Evolutionary conservation across 2,113 vertebrate genomes (phyloP).

Genomic region (Procapra przewalskii): DNA sequence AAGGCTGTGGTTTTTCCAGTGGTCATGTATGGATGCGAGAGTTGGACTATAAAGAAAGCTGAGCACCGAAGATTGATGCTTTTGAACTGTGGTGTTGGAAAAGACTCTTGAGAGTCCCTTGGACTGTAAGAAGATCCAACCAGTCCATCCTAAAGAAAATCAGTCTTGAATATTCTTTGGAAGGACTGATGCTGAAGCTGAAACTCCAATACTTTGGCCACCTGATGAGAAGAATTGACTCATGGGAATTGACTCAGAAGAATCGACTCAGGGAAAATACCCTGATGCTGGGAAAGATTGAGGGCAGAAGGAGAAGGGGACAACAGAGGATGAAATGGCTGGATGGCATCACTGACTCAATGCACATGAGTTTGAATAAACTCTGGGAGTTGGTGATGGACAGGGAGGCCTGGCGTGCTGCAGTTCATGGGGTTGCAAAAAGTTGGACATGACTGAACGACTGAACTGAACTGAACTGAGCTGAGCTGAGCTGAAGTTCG

Average conservation of each 20-base stretch:
- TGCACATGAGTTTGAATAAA: neutral
- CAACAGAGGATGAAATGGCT: neutral
- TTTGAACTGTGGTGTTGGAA: neutral
- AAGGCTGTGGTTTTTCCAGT: neutral
- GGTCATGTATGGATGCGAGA: rapidly evolving
- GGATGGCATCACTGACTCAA: neutral
- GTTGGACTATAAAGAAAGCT: neutral
- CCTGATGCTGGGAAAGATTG: neutral
- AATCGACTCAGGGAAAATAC: neutral
- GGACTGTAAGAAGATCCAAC: neutral
- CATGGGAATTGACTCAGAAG: neutral
- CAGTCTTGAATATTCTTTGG: neutral
- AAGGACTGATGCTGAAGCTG: neutral
- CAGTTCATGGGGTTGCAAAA: neutral
- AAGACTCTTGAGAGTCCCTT: neutral
- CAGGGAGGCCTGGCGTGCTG: rapidly evolving
- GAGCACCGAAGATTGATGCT: rapidly evolving
- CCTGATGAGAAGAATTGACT: neutral
- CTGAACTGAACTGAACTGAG: neutral
- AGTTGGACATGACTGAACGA: rapidly evolving
- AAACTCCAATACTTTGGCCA: neutral
- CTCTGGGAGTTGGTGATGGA: neutral
- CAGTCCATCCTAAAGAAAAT: neutral
- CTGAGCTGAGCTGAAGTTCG: neutral
- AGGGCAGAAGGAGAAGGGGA: neutral